Evolutionary conservation across 2,888 invertebrate species (phyloP).

Genomic region (Prosopocoilus inquinatus): DNA sequence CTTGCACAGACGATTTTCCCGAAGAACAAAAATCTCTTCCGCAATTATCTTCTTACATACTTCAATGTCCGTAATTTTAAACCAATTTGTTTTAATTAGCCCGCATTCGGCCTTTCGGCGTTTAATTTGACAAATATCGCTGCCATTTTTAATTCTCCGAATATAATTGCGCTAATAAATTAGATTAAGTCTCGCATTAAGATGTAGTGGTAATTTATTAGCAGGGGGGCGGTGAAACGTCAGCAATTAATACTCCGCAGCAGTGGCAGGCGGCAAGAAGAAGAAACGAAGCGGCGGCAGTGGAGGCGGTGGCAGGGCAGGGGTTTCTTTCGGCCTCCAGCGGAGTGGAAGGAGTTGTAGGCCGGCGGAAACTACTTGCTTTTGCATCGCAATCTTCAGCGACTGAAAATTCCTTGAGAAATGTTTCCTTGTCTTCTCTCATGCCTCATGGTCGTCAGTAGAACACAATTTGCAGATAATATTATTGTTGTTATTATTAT

Average conservation of each 20-base stretch:
- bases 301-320: slow-evolving; percentile 55
- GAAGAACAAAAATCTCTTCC: too few species aligned
- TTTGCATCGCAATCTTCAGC: slow-evolving; percentile 31
- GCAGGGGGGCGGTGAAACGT: neutral
- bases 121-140: neutral
- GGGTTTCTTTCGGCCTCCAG: slow-evolving; percentile 96
- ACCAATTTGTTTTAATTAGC: too few species aligned
- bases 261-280: neutral
- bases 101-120: neutral
- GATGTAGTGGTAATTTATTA: neutral
- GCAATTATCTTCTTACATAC: too few species aligned
- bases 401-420: too few species aligned
- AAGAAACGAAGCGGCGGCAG: neutral
- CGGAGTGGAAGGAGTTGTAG: slow-evolving; percentile 73
- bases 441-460: neutral
- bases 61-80: too few species aligned
- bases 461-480: too few species aligned
- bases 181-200: neutral
- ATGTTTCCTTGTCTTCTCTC: too few species aligned
- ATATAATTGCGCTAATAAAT: neutral
- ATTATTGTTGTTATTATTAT: too few species aligned
- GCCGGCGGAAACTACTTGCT: slow-evolving; percentile 95
- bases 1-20: too few species aligned
- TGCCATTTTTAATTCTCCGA: neutral
- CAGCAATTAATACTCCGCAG: neutral